These are phyloP conservation scores for Nowickia ferox DNA, from an alignment of 2,888 invertebrate species.

Conservation along the genomic window DNA sequence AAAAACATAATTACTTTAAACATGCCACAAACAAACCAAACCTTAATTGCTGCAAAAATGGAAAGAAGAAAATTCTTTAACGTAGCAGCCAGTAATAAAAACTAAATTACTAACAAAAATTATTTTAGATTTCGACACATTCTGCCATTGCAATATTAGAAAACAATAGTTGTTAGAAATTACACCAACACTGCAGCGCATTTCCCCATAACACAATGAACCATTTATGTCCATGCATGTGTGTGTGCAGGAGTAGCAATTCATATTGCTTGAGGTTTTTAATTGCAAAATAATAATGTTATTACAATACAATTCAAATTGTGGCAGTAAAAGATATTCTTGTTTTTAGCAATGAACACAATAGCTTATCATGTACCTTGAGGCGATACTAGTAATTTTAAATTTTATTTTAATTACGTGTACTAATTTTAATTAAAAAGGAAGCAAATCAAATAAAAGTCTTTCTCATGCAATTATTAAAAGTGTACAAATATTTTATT, in stretches of 20 bases:
- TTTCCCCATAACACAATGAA: background rate
- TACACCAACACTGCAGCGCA: background rate
- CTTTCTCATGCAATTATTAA: no score
- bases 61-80: background rate
- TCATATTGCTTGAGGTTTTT: background rate
- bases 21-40: constrained; percentile 59
- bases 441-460: background rate
- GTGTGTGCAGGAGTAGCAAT: background rate
- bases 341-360: constrained; percentile 6
- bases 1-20: constrained; percentile 59
- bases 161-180: background rate
- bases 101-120: constrained; percentile 33
- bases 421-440: background rate
- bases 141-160: background rate
- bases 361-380: background rate
- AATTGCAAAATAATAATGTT: constrained; percentile 8
- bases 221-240: no score
- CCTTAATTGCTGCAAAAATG: constrained; percentile 19
- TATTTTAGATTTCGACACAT: constrained; percentile 1
- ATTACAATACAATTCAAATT: background rate
- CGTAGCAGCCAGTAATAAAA: constrained; percentile 42
- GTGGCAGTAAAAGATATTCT: background rate
- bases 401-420: background rate
- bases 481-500: no score
- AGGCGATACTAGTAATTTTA: background rate